A percentile compares a stretch with the other conserved stretches of the same genome.
These are phyloP conservation scores for Nannoperca obscura DNA, from an alignment of 2,797 vertebrate genomes.

Conservation along the genomic window DNA sequence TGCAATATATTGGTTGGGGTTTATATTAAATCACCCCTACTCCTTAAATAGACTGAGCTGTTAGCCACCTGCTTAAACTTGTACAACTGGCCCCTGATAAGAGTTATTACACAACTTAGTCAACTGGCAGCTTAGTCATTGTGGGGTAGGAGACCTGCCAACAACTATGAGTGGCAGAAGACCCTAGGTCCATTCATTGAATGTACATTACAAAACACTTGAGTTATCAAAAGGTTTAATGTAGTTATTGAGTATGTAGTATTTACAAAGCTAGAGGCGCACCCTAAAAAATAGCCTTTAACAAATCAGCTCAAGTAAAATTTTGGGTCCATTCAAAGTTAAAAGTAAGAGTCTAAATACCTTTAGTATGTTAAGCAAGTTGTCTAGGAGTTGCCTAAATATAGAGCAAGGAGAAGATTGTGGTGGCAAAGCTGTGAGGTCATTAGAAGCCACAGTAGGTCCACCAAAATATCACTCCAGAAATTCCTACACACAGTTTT, in stretches of 20 bases:
- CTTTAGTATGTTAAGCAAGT: not conserved
- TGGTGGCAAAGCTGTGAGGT: constrained; percentile 16
- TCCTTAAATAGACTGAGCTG: constrained; percentile 5
- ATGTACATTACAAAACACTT: not conserved
- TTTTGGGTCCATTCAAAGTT: not conserved
- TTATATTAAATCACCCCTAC: not conserved
- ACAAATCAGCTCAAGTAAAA: not conserved
- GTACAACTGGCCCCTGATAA: constrained; percentile 55
- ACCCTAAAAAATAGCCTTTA: not conserved
- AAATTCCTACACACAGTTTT: constrained; percentile 9
- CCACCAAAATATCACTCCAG: constrained; percentile 25
- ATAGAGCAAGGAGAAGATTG: constrained; percentile 6
- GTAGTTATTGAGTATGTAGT: not conserved
- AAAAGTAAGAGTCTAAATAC: not conserved
- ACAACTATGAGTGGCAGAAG: not conserved
- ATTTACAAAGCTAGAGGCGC: not conserved
- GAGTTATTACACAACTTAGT: constrained; percentile 53
- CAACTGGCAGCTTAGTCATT: constrained; percentile 4
- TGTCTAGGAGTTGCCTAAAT: constrained; percentile 40
- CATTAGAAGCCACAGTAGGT: constrained; percentile 36
- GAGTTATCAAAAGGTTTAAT: not conserved
- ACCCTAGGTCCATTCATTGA: not conserved
- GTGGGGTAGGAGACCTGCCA: not conserved
- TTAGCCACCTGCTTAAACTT: constrained; percentile 18
- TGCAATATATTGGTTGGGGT: not conserved